A percentile compares a stretch with the other conserved stretches of the same genome.
These are phyloP conservation scores for Tetrapedia diversipes DNA, from an alignment of 2,888 invertebrate genomes.

Conservation along the genomic window DNA sequence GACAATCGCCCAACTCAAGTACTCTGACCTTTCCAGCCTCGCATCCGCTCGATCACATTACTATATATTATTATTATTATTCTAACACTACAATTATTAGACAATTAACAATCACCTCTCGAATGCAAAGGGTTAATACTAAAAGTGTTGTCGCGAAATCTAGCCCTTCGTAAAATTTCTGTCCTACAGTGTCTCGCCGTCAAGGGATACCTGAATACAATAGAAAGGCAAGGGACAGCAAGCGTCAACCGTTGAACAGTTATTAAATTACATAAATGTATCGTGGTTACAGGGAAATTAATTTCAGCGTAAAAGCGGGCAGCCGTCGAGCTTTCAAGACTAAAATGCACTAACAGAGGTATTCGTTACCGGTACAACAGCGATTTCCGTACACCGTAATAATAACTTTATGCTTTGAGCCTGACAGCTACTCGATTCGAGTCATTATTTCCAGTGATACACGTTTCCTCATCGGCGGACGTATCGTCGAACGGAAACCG, in stretches of 20 bases:
- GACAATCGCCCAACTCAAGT: no score
- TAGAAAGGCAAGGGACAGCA: not conserved
- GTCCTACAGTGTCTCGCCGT: no score
- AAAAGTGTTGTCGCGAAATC: no score
- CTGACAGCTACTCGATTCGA: constrained; percentile 24
- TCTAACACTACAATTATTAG: no score
- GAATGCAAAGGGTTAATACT: no score
- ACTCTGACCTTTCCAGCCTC: no score
- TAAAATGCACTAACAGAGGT: not conserved
- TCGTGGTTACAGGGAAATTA: not conserved
- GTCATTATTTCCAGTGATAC: constrained; percentile 15
- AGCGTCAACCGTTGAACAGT: not conserved
- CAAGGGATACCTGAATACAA: no score
- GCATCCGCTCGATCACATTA: no score
- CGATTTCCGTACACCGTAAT: not conserved
- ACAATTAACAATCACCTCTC: no score
- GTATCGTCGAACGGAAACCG: not conserved
- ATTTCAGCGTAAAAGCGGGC: not conserved
- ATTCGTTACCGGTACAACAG: not conserved
- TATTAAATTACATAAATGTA: not conserved
- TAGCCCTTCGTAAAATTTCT: no score
- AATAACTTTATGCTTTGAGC: not conserved
- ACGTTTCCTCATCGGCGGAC: not conserved
- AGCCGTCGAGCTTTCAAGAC: not conserved
- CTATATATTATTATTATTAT: no score